These are phyloP conservation scores for Andrena chrysosceles DNA, from an alignment of 2,888 invertebrate genomes.

Conservation along the genomic window DNA sequence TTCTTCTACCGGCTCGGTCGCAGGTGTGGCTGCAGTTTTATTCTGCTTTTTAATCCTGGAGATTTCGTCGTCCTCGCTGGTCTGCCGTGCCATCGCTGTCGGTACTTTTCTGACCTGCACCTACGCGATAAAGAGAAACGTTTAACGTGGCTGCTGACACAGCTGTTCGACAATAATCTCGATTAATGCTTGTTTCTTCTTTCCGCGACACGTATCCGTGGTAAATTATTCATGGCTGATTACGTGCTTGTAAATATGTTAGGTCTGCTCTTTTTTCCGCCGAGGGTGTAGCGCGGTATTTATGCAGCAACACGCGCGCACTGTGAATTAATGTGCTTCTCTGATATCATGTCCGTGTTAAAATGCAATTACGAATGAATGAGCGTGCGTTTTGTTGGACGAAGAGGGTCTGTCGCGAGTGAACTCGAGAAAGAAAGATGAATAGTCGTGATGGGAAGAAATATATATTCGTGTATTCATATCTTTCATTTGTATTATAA, in stretches of 20 bases:
- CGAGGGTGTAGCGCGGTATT: not conserved
- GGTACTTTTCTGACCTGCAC: conserved; percentile 80
- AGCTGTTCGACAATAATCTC: not conserved
- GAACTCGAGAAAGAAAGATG: conserved; percentile 29
- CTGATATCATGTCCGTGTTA: conserved; percentile 16
- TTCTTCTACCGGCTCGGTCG: conserved; percentile 86
- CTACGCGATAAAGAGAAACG: conserved; percentile 67
- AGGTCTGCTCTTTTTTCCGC: not conserved
- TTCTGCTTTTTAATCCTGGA: conserved; percentile 94
- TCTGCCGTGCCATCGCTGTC: conserved; percentile 90
- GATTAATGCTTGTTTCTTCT: not conserved
- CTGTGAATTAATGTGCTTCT: conserved; percentile 26
- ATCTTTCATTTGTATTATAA: conserved; percentile 56
- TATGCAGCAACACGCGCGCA: conserved; percentile 19
- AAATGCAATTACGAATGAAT: conserved; percentile 17
- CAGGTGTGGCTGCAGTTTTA: conserved; percentile 87
- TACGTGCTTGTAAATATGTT: conserved; percentile 28
- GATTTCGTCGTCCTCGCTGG: conserved; percentile 96
- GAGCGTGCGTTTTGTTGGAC: conserved; percentile 31
- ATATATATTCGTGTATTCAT: conserved; percentile 59
- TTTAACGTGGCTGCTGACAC: conserved; percentile 29
- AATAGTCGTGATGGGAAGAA: conserved; percentile 27
- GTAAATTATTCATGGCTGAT: conserved; percentile 25
- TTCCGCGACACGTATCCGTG: not conserved
- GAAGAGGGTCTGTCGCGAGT: conserved; percentile 48